phyloP scores from a whole-genome alignment of 92 coral and sea anemone genomes.

The Nematostella vectensis region DNA sequence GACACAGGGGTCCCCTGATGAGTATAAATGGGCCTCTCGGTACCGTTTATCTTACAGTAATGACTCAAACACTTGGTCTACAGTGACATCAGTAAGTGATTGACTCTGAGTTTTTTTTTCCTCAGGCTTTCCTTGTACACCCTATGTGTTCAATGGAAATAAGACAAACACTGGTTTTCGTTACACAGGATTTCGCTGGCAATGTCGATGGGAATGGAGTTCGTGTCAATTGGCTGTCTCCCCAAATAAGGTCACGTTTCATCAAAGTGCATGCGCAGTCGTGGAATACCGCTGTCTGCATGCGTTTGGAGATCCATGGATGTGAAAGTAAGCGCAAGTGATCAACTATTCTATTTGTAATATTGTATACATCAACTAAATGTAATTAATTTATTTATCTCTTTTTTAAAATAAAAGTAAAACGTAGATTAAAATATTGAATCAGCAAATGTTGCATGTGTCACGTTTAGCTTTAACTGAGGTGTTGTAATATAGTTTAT shows the following conservation, averaged over 20 bases:
- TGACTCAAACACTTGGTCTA: too few species aligned
- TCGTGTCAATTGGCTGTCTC: conserved; percentile 25
- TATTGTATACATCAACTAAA: too few species aligned
- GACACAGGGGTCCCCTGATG: conserved; percentile 19
- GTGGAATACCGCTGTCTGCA: conserved; percentile 32
- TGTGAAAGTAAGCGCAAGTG: conserved; percentile 8
- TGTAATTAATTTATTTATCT: too few species aligned
- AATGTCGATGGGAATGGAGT: conserved; percentile 22
- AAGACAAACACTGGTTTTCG: background rate
- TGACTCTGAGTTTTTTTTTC: too few species aligned
- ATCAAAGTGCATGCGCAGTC: conserved; percentile 27
- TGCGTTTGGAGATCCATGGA: conserved; percentile 47
- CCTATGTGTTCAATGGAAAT: background rate
- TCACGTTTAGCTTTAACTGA: too few species aligned
- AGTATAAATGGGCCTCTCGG: conserved; percentile 7
- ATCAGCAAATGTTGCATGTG: too few species aligned
- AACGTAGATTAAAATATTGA: too few species aligned
- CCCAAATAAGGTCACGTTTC: conserved; percentile 20
- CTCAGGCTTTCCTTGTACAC: too few species aligned
- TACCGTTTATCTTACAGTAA: conserved; percentile 13
- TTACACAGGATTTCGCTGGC: conserved; percentile 29
- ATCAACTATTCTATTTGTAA: background rate
- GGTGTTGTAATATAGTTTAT: too few species aligned
- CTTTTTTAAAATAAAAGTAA: too few species aligned
- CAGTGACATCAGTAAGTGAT: too few species aligned